Evolutionary conservation across 2,113 vertebrate species (phyloP).

Genomic region (Ranitomeya imitator): DNA sequence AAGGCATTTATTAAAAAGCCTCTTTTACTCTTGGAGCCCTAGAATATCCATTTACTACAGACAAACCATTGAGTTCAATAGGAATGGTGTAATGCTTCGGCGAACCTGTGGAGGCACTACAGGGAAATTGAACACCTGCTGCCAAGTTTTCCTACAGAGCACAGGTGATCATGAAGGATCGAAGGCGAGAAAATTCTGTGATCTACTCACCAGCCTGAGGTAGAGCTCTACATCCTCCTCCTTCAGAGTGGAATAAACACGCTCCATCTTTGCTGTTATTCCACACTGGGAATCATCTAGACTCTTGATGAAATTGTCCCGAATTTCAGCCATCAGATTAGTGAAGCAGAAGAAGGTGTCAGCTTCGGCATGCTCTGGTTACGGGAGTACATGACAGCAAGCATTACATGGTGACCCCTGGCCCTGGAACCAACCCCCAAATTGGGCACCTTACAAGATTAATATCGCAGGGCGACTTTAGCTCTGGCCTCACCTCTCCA

Average conservation of each 20-base stretch:
- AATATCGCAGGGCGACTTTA: too few relatives aligned
- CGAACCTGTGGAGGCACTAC: too few relatives aligned
- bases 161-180: too few relatives aligned
- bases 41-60: too few relatives aligned
- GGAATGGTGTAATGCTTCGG: too few relatives aligned
- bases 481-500: conserved; percentile 86
- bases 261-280: conserved; percentile 98
- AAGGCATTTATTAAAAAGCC: too few relatives aligned
- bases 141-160: too few relatives aligned
- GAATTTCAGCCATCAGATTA: conserved; percentile 96
- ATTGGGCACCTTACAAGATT: neutral
- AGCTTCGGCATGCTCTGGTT: conserved; percentile 90
- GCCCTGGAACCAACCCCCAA: neutral
- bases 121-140: too few relatives aligned
- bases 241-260: conserved; percentile 91
- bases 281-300: conserved; percentile 96
- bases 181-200: neutral
- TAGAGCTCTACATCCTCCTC: conserved; percentile 92
- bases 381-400: neutral
- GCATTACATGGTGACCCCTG: neutral
- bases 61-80: too few relatives aligned
- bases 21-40: too few relatives aligned
- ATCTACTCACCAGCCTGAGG: conserved; percentile 85
- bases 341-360: conserved; percentile 99
- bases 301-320: conserved; percentile 98